phyloP scores from a whole-genome alignment of 2,797 vertebrate genomes.

The Eulemur rubriventer region DNA sequence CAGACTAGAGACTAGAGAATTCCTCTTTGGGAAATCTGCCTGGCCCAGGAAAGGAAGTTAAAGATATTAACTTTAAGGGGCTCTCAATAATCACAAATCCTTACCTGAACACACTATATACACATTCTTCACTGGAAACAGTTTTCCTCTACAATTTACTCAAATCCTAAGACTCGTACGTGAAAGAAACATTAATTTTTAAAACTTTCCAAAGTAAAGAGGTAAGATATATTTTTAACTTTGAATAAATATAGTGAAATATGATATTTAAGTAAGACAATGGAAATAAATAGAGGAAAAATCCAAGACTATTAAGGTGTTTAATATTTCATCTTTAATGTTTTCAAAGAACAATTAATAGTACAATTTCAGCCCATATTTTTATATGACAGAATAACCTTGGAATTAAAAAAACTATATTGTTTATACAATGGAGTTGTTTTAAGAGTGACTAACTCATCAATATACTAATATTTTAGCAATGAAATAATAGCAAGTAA shows the following conservation, averaged over 20 bases:
- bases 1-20: background rate
- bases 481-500: background rate
- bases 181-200: background rate
- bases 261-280: background rate
- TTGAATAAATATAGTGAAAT: background rate
- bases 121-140: background rate
- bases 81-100: background rate
- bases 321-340: background rate
- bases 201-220: background rate
- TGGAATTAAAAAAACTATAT: background rate
- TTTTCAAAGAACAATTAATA: background rate
- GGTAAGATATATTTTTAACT: background rate
- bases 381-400: background rate
- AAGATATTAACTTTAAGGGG: background rate
- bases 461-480: background rate
- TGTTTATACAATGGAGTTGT: background rate
- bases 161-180: background rate
- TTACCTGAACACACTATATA: background rate
- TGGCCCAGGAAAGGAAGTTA: background rate
- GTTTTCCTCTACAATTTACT: background rate
- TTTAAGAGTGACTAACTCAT: background rate
- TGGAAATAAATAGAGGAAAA: background rate
- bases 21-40: background rate
- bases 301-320: background rate
- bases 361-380: background rate